Evolutionary conservation across 2,888 invertebrate genomes (phyloP).

Genomic region (Caenorhabditis becei): DNA sequence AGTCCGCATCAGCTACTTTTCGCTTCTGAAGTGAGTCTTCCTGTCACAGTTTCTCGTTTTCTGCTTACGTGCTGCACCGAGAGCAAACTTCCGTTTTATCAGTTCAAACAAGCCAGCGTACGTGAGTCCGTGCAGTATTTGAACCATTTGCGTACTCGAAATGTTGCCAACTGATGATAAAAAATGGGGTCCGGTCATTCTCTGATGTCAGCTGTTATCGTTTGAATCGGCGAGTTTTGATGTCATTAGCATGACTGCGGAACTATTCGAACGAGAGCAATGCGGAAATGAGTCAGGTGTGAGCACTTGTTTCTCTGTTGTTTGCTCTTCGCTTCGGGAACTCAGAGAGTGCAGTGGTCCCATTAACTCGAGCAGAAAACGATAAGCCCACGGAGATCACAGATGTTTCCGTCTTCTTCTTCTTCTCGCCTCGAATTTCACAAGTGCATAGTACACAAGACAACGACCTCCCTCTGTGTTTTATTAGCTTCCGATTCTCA

Average conservation of each 20-base stretch:
- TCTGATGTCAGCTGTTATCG: constrained; percentile 9
- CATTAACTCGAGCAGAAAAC: constrained; percentile 17
- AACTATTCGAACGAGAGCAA: not conserved
- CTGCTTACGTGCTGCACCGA: constrained; percentile 34
- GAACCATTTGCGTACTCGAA: constrained; percentile 26
- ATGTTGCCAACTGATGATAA: constrained; percentile 25
- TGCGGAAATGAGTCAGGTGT: constrained; percentile 6
- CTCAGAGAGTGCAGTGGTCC: constrained; percentile 35
- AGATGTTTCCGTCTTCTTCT: constrained; percentile 15
- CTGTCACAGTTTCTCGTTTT: not conserved
- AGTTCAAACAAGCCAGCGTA: constrained; percentile 31
- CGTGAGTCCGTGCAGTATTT: constrained; percentile 47
- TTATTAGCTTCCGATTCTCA: constrained; percentile 26
- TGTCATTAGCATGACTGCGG: constrained; percentile 15
- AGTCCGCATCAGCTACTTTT: not conserved
- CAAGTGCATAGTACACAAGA: constrained; percentile 49
- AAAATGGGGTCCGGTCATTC: constrained; percentile 10
- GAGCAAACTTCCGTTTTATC: constrained; percentile 21
- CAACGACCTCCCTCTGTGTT: constrained; percentile 11
- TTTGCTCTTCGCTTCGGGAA: constrained; percentile 1
- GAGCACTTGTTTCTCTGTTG: constrained; percentile 7
- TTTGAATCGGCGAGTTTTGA: not conserved
- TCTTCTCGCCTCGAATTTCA: constrained; percentile 41
- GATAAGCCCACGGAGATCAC: not conserved
- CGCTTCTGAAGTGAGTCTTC: not conserved